A percentile compares a stretch with the other conserved stretches of the same genome.
Conservation (phyloP, 2,797 vertebrate genomes). For the Rhinogobio ventralis region DNA sequence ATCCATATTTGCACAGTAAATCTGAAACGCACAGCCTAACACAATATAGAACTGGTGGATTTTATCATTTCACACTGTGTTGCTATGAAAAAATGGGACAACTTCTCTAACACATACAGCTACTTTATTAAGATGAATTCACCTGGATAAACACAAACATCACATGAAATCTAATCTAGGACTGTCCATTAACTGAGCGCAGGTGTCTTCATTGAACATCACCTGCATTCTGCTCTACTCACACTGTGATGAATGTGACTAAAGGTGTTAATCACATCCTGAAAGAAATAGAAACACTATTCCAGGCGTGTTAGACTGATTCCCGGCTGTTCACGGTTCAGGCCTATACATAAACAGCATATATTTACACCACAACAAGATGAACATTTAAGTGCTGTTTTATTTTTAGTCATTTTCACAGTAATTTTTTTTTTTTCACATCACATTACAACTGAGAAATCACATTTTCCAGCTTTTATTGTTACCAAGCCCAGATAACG, state of each 20-base stretch:
- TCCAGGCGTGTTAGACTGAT: background rate
- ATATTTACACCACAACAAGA: background rate
- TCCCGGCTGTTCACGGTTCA: background rate
- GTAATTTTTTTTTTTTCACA: background rate
- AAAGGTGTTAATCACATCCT: conserved; percentile 11
- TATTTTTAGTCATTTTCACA: background rate
- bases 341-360: background rate
- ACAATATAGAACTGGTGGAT: too few relatives aligned
- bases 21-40: background rate
- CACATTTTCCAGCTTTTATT: too few relatives aligned
- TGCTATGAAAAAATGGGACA: background rate
- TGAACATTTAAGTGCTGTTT: background rate
- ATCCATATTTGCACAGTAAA: background rate
- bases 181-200: background rate
- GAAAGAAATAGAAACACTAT: background rate
- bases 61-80: background rate
- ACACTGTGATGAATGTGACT: background rate
- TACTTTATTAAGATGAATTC: background rate
- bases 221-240: background rate
- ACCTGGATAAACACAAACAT: conserved; percentile 4
- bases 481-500: too few relatives aligned
- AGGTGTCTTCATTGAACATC: conserved; percentile 7
- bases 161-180: background rate
- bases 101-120: background rate
- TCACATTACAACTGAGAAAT: too few relatives aligned